phyloP scores from a whole-genome alignment of 2,797 vertebrate genomes.

The Liasis olivaceus region DNA sequence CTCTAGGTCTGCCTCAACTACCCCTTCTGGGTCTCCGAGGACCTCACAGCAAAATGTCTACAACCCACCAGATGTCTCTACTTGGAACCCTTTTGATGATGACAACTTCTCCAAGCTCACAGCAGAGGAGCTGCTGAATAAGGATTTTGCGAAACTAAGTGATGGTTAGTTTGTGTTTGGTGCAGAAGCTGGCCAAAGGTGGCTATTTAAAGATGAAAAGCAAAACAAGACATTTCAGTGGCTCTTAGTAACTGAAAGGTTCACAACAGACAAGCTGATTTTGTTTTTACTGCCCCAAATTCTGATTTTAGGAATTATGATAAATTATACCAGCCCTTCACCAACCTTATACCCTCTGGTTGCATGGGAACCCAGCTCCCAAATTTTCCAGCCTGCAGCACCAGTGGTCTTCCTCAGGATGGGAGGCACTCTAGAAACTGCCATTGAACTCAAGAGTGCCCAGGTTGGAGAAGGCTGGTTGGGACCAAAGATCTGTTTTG shows the following conservation, averaged over 20 bases:
- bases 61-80: conserved; percentile 79
- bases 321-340: background rate
- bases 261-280: too few relatives aligned
- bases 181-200: background rate
- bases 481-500: too few relatives aligned
- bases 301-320: too few relatives aligned
- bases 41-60: conserved; percentile 97
- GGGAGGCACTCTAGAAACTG: too few relatives aligned
- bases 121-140: conserved; percentile 97
- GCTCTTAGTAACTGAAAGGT: background rate
- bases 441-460: too few relatives aligned
- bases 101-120: conserved; percentile 99
- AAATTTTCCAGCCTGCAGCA: too few relatives aligned
- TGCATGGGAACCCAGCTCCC: too few relatives aligned
- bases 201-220: background rate
- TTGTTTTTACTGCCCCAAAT: background rate
- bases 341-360: too few relatives aligned
- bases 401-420: too few relatives aligned
- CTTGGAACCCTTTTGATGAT: conserved; percentile 97
- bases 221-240: background rate
- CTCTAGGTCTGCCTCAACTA: conserved; percentile 93
- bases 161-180: conserved; percentile 79
- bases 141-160: conserved; percentile 93
- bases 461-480: too few relatives aligned
- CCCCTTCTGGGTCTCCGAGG: conserved; percentile 94